Base-by-base conservation (phyloP, 2,113 vertebrate genomes). In the Leptocoma aspasia region DNA sequence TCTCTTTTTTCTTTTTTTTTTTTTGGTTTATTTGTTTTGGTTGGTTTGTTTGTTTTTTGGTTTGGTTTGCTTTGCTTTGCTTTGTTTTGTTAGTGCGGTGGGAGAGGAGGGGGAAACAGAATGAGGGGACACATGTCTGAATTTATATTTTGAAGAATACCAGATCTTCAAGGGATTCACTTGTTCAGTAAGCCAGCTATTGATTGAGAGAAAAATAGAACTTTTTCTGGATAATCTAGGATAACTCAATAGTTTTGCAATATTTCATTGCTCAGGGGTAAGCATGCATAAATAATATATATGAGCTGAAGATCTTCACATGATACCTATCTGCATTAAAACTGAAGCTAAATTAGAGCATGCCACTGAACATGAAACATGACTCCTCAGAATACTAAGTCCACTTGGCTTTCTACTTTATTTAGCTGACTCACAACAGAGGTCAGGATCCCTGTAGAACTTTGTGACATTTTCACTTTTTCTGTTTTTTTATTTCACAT, bases 21-120 rank as follows among this genome's bases (percentile, higher is more conserved):
- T 13, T 27, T 61, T 39, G 19, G 10, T 63, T 21, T 31, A 8
- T 31, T 63, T 61, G 13, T 7, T 63, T 21, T 9, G 17, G 6
- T 26, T 19, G 11, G 13, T 60, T 60, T 18, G 27, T 7, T 39
- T 28, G 13, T 30, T 18, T 17, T 54, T 31, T 30, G 3, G 6
- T 11, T 64, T 22, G 13, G 15, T n/a, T 27, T 30, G 5, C 15
- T 44, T 35, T 16, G 4, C 15, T 59, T 41, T 20, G 21, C 8
- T 41, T n/a, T n/a, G 17, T 4, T 56, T 73, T 28, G n/a, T n/a
- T n/a, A n/a, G n/a, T n/a, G n/a, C n/a, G n/a, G n/a, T n/a, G n/a
- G n/a, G n/a, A n/a, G 9, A 6, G 1, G 5, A 9, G 4, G 4
- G 0, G 3, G 10, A 3, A 23, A 60, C 6, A 91, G 17, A 9